Evolutionary conservation across 2,113 vertebrate species (phyloP).

Genomic region (Alethe castanea): DNA sequence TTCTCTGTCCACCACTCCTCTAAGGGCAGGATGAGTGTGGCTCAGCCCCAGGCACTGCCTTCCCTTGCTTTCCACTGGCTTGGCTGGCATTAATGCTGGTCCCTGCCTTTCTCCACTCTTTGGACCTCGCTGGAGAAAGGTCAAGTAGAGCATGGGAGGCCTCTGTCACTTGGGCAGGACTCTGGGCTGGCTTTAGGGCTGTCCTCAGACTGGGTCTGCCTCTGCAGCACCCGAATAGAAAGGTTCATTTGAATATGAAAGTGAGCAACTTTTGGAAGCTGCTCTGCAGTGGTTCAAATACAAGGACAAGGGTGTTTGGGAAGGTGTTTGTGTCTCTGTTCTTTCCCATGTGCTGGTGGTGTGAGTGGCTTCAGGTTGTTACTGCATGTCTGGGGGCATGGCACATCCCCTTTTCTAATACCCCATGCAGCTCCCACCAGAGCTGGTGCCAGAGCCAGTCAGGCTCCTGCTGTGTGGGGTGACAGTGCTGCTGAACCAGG

Average conservation of each 20-base stretch:
- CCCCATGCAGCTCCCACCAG: not conserved
- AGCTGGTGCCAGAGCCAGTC: not conserved
- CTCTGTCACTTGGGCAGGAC: not conserved
- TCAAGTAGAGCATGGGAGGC: not conserved
- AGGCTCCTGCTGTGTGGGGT: not conserved
- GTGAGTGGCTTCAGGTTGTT: not conserved
- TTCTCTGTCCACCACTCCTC: not conserved
- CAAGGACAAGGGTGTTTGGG: not conserved
- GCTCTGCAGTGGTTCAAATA: not conserved
- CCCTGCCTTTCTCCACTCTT: not conserved
- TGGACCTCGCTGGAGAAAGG: not conserved
- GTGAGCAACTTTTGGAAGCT: not conserved
- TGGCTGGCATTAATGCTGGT: not conserved
- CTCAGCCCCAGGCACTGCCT: not conserved
- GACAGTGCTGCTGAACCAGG: not conserved
- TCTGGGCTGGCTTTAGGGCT: not conserved
- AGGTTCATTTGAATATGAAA: not conserved
- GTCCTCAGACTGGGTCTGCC: not conserved
- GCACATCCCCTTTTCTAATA: not conserved
- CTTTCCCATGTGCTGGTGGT: not conserved
- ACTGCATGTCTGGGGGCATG: fast-evolving
- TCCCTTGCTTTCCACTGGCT: not conserved
- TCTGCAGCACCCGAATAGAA: not conserved
- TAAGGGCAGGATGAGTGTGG: not conserved
- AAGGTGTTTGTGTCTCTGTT: not conserved